Evolutionary conservation across 2,888 invertebrate species (phyloP).

Genomic region (Andricus quercusramuli): DNA sequence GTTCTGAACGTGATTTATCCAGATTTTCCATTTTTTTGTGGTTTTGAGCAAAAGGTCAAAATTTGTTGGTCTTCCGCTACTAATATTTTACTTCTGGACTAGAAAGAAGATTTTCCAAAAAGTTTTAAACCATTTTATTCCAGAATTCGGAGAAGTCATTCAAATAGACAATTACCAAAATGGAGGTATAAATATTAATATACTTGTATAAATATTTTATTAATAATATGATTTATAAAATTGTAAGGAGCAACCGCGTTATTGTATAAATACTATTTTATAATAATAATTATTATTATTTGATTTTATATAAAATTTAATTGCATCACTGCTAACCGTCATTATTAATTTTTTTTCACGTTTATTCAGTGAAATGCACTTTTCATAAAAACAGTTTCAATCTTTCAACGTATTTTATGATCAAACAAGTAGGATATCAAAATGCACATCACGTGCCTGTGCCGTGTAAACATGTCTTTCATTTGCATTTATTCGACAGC

Average conservation of each 20-base stretch:
- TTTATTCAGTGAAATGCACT: background rate
- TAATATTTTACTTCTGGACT: too few species aligned
- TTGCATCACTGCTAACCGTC: background rate
- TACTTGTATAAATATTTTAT: too few species aligned
- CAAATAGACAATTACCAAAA: too few species aligned
- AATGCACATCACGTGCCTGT: slow-evolving; percentile 37
- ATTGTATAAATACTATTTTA: background rate
- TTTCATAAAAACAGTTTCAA: slow-evolving; percentile 25
- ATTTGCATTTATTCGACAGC: slow-evolving; percentile 40
- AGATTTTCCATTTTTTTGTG: too few species aligned
- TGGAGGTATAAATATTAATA: too few species aligned
- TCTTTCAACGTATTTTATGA: slow-evolving; percentile 13
- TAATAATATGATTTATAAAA: too few species aligned
- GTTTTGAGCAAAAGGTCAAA: too few species aligned
- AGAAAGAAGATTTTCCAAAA: too few species aligned
- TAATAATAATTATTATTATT: background rate
- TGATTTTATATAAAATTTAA: background rate
- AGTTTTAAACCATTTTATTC: too few species aligned
- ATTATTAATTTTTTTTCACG: background rate
- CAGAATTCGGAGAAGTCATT: too few species aligned
- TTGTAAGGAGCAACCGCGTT: background rate
- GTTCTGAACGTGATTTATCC: too few species aligned
- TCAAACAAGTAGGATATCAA: slow-evolving; percentile 23
- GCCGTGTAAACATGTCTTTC: slow-evolving; percentile 40
- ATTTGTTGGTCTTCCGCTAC: too few species aligned